Percentiles rank a stretch among this genome's conserved stretches.
These are phyloP conservation scores for Notechis scutatus DNA, from an alignment of 2,113 vertebrate genomes.

Conservation along the genomic window DNA sequence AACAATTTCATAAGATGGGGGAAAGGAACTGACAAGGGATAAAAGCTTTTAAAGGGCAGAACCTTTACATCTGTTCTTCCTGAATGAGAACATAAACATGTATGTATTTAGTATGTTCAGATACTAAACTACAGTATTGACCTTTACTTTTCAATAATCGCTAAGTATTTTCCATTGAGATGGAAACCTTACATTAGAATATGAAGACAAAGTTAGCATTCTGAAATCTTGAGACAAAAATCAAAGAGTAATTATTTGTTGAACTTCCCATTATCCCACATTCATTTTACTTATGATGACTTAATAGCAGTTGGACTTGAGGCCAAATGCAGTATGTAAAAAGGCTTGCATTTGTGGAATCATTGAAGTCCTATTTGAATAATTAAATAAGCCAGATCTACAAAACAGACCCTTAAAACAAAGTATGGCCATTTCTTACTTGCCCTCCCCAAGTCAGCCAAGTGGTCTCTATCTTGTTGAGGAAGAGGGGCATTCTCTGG, in stretches of 20 bases:
- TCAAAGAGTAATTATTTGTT: background rate
- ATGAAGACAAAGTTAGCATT: background rate
- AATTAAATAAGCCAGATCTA: slow-evolving; percentile 49
- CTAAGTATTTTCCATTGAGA: background rate
- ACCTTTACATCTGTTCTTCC: background rate
- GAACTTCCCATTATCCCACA: background rate
- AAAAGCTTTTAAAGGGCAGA: background rate
- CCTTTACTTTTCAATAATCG: background rate
- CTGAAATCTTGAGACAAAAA: background rate
- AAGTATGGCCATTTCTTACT: slow-evolving; percentile 13
- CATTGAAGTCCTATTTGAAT: slow-evolving; percentile 32
- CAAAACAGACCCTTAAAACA: slow-evolving; percentile 28
- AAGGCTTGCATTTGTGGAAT: slow-evolving; percentile 12
- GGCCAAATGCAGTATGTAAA: background rate
- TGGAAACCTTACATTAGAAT: background rate
- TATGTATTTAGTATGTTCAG: background rate
- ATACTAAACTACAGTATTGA: background rate
- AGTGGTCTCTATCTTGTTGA: background rate
- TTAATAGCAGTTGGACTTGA: background rate
- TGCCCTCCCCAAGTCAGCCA: background rate
- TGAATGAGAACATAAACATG: background rate
- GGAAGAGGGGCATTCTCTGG: background rate
- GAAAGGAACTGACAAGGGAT: background rate
- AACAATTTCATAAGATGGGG: background rate
- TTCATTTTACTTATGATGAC: background rate